Evolutionary conservation across 2,888 invertebrate species (phyloP), one percentile per base, ranked within the genome.

Genomic region (Phalera bucephala): DNA sequence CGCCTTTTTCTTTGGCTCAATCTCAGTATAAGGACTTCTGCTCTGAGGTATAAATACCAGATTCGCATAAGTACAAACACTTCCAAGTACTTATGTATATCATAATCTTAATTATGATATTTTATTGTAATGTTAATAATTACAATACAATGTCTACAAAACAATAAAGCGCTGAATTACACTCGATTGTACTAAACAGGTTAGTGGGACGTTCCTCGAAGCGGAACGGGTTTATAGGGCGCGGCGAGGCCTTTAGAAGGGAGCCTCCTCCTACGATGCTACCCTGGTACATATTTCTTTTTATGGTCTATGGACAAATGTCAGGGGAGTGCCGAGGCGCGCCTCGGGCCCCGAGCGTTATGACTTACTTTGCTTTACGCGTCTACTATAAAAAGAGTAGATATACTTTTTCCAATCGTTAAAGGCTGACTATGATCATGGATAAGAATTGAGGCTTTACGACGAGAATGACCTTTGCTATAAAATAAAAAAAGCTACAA

Each of bases 291-390:
- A 79, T 80, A 81, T 85, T 84, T 86, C 84, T 86, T 88, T 88
- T 88, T 88, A 88, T 85, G 87, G 83, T 79, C 79, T 78, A 72
- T 73, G 81, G 78, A 76, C 80, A 88, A 87, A 86, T 86, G 87
- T 74, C 86, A 85, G 77, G 85, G 85, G 87, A 77, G 87, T 79
- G 87, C 73, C 69, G 31, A 70, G 75, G 60, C 78, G 79, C 80
- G 71, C 79, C 75, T 75, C 52, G 52, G 66, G 69, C 70, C 52
- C 63, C 55, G 61, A 65, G 63, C 71, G 67, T 74, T 74, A 77
- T 70, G 71, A 64, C 72, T n/a, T n/a, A n/a, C n/a, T 75, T 59
- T 46, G 60, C 65, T 70, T 76, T 73, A 76, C 66, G 63, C 67
- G 62, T 57, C 50, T 40, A 40, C 60, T 57, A 67, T 69, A 68